phyloP scores from a whole-genome alignment of 2,113 vertebrate species.

The Turnix velox region DNA sequence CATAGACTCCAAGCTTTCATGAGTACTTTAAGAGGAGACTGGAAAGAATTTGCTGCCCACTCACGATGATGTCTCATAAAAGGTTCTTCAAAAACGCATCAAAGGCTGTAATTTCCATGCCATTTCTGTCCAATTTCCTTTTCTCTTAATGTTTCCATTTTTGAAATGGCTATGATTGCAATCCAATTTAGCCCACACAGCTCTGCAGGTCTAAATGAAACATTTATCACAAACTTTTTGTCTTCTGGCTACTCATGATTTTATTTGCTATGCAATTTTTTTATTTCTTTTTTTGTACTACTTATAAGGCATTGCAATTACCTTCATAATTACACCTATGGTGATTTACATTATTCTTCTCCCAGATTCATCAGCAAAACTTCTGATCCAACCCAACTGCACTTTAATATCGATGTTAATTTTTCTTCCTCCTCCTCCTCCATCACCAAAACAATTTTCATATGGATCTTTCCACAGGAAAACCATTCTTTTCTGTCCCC shows the following conservation, averaged over 20 bases:
- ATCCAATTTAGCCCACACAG: slow-evolving; percentile 77
- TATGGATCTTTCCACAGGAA: not conserved
- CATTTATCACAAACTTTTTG: slow-evolving; percentile 76
- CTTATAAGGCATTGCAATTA: slow-evolving; percentile 66
- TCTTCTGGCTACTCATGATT: slow-evolving; percentile 67
- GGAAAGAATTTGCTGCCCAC: slow-evolving; percentile 71
- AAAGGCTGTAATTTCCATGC: slow-evolving; percentile 79
- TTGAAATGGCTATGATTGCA: slow-evolving; percentile 78
- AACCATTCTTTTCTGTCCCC: not conserved
- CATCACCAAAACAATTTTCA: not conserved
- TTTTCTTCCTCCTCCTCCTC: slow-evolving; percentile 25
- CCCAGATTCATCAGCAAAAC: slow-evolving; percentile 63
- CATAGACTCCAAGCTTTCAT: slow-evolving; percentile 60
- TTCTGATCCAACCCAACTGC: slow-evolving; percentile 62
- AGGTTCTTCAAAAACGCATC: slow-evolving; percentile 70
- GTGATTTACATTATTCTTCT: slow-evolving; percentile 61
- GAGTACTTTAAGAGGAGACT: slow-evolving; percentile 67
- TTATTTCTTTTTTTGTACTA: slow-evolving; percentile 56
- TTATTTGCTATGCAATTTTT: slow-evolving; percentile 75
- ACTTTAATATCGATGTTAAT: slow-evolving; percentile 40
- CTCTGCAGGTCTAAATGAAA: slow-evolving; percentile 75
- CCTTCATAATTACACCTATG: slow-evolving; percentile 77
- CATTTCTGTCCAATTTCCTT: slow-evolving; percentile 80
- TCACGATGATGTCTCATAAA: slow-evolving; percentile 70
- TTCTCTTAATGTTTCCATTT: slow-evolving; percentile 76